These are phyloP conservation scores for Aphelenchoides avenae DNA, from an alignment of 1,140 invertebrate species.

Conservation along the genomic window DNA sequence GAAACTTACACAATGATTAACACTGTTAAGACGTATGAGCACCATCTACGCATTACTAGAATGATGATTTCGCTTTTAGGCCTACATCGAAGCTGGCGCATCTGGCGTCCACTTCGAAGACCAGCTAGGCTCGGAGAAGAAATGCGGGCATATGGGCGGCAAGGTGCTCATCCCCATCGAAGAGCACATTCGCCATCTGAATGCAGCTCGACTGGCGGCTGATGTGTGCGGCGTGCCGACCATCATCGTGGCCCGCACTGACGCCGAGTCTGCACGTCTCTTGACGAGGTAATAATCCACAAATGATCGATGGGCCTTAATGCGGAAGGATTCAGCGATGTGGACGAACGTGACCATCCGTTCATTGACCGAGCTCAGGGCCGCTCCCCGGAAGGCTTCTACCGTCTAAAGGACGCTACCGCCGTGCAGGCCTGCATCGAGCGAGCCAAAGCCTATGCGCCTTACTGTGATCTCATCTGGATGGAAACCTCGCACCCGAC, in stretches of 20 bases:
- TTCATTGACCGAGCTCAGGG: constrained; percentile 59
- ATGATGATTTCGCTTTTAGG: constrained; percentile 49
- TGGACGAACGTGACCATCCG: constrained; percentile 59
- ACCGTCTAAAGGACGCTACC: constrained; percentile 47
- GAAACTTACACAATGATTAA: no score
- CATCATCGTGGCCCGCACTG: constrained; percentile 60
- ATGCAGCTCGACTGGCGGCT: constrained; percentile 59
- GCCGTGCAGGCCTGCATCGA: constrained; percentile 57
- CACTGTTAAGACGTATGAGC: no score
- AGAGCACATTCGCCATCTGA: constrained; percentile 60
- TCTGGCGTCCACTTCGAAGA: constrained; percentile 61
- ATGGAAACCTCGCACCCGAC: constrained; percentile 60
- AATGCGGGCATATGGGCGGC: constrained; percentile 61
- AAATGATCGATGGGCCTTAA: neutral
- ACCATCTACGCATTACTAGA: no score
- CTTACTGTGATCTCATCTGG: constrained; percentile 61
- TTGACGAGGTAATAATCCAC: constrained; percentile 14
- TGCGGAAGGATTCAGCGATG: constrained; percentile 42
- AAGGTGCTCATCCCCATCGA: constrained; percentile 60
- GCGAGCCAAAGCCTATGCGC: constrained; percentile 60
- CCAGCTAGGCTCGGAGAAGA: constrained; percentile 61
- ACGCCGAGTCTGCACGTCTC: constrained; percentile 37
- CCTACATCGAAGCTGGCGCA: constrained; percentile 61
- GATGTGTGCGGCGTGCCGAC: constrained; percentile 60
- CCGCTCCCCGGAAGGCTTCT: constrained; percentile 60